Evolutionary conservation across 2,113 vertebrate genomes (phyloP).

Genomic region (Phodopus roborovskii): DNA sequence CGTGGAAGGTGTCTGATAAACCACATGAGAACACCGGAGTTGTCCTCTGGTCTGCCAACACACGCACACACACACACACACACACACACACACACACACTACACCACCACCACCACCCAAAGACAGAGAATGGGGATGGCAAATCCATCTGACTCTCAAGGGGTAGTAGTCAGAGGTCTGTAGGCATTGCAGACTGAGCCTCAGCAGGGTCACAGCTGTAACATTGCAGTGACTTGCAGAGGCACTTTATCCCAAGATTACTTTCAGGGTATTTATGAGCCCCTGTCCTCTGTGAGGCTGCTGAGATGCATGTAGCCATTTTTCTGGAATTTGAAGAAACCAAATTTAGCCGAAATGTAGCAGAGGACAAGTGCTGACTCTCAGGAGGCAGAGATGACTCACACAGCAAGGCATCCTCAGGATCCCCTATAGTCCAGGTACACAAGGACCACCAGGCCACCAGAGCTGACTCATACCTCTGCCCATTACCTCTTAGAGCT

Average conservation of each 20-base stretch:
- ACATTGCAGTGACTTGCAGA: neutral
- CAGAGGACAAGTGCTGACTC: rapidly evolving
- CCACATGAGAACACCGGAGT: neutral
- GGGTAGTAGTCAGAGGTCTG: neutral
- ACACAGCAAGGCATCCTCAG: neutral
- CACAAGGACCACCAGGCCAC: rapidly evolving
- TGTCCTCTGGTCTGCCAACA: neutral
- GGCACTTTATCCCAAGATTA: neutral
- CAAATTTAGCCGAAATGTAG: neutral
- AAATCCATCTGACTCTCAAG: rapidly evolving
- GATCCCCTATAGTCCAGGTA: neutral
- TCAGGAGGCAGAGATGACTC: neutral
- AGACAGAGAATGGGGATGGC: neutral
- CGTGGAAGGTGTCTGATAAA: neutral
- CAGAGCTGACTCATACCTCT: neutral
- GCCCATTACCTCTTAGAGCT: no score
- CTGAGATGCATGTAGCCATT: neutral
- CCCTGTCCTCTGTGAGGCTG: neutral
- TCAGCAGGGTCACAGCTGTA: neutral
- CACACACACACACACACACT: neutral
- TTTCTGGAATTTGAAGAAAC: slow-evolving; percentile 38
- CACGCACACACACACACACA: neutral
- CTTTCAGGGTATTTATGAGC: neutral
- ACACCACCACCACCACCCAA: neutral
- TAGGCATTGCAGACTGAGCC: rapidly evolving